Evolutionary conservation across 2,888 invertebrate species (phyloP), one percentile per base, ranked within the genome.

Genomic region (Abscondita cerata): DNA sequence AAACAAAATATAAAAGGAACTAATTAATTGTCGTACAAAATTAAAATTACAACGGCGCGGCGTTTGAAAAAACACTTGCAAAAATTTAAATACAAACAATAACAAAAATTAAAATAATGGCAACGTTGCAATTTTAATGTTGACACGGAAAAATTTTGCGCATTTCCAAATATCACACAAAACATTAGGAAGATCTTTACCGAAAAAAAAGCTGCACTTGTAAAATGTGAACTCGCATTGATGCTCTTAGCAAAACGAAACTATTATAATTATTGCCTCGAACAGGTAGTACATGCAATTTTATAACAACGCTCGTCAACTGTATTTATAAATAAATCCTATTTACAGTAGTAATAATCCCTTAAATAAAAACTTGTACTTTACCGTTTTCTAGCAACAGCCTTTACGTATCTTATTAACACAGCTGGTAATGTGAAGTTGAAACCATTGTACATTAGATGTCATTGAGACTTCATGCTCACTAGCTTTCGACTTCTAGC

Each of bases 401-500:
- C 53, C 50, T 62, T 62, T 44, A 57, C 54, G 64, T 68, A 75
- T 62, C 74, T 67, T 41, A 76, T 67, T 53, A 77, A 62, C 52
- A 70, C 69, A 50, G 72, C 69, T 51, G 74, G 75, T 59, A 76
- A 68, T 53, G 70, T 68, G 63, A 77, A 77, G 66, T 74, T 73
- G 64, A 78, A 76, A 66, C 77, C 76, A 70, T 75, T 72, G 64
- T 79, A 79, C 68, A 85, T 85, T 81, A 86, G 85, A 81, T 87
- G 90, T 92, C 90, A 92, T 87, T 92, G 92, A 9, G 89, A 87
- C 81, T 92, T 92, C 84, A 91, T 86, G 36, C 91, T 90, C 50
- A 91, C 90, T 76, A 92, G 82, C 81, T 93, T 93, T 67, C 92
- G 85, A 51, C 90, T 89, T 66, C 93, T 86, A 6, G 91, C 88